Evolutionary conservation across 2,113 vertebrate genomes (phyloP), one percentile per base, ranked within the genome.

Genomic region (Ifrita kowaldi): DNA sequence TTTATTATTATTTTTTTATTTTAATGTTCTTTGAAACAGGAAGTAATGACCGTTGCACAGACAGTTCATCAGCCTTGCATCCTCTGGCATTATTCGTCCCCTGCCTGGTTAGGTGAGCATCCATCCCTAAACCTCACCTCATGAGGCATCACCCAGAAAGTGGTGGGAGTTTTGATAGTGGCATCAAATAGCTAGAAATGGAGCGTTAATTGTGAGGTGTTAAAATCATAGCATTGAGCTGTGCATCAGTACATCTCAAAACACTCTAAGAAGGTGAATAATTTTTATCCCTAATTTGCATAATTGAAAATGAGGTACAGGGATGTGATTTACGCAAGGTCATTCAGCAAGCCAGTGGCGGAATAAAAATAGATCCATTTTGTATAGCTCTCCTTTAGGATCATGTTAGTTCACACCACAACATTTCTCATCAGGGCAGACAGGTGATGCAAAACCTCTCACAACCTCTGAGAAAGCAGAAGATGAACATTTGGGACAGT

Each of bases 241-340:
- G 42, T 64, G 85, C 85, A 90, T 69, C 83, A 76, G 83, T 73
- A 65, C 63, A 28, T 83, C 83, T 92, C 92, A 70, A 92, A 96
- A 90, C 80, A 70, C 76, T 74, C 81, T 7, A 59, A 70, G 89
- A 88, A 92, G 93, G 79, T 92, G 90, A 97, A 95, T 92, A 95
- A 95, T 95, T 95, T 95, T 94, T 68, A 84, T 91, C 77, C 37
- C 57, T 81, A 4, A 95, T 96, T 95, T 96, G 50, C 96, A 95
- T 95, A 94, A 94, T 64, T 95, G 89, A 94, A 95, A 96, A 95
- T 41, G 81, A 96, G 84, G 84, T 68, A 53, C 37, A 5, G n/a
- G 74, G 77, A 84, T 63, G 65, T 26, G 77, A 79, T 89, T 89
- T 94, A 95, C 28, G 0, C 91, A 95, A 96, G 94, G 93, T 97